Evolutionary conservation across 2,113 vertebrate species (phyloP).

Genomic region (Bubo blakistoni): DNA sequence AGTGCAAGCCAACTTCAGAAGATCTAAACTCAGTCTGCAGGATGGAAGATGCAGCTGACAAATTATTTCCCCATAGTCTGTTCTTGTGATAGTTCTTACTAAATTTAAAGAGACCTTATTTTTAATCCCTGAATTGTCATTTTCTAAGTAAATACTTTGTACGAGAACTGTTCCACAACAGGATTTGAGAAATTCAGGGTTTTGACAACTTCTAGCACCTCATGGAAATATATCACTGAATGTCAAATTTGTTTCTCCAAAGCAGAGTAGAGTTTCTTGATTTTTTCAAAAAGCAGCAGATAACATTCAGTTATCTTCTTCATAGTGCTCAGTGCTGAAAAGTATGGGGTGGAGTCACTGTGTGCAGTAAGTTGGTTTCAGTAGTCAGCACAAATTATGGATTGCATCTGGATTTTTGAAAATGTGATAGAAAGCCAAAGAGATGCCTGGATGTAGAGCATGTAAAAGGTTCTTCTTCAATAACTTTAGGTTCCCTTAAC

Average conservation of each 20-base stretch:
- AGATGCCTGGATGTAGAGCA: neutral
- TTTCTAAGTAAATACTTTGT: neutral
- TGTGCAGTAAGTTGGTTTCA: neutral
- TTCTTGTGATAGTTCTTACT: neutral
- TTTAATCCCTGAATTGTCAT: neutral
- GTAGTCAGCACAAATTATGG: neutral
- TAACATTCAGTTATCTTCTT: neutral
- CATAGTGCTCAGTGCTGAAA: neutral
- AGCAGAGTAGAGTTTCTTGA: neutral
- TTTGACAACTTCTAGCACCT: neutral
- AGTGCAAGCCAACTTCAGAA: neutral
- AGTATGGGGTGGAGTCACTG: rapidly evolving
- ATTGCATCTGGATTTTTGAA: neutral
- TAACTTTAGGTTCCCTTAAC: neutral
- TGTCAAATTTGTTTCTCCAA: neutral
- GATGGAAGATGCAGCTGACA: neutral
- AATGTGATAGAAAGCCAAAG: neutral
- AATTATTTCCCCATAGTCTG: neutral
- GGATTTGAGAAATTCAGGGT: neutral
- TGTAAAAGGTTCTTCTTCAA: neutral
- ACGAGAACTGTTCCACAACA: neutral
- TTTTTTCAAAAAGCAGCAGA: neutral
- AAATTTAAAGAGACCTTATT: neutral
- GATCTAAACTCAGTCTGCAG: neutral
- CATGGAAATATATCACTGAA: neutral